Evolutionary conservation across 37 sponge, comb jelly and placozoan species (phyloP).

Genomic region (Tethya wilhelma): DNA sequence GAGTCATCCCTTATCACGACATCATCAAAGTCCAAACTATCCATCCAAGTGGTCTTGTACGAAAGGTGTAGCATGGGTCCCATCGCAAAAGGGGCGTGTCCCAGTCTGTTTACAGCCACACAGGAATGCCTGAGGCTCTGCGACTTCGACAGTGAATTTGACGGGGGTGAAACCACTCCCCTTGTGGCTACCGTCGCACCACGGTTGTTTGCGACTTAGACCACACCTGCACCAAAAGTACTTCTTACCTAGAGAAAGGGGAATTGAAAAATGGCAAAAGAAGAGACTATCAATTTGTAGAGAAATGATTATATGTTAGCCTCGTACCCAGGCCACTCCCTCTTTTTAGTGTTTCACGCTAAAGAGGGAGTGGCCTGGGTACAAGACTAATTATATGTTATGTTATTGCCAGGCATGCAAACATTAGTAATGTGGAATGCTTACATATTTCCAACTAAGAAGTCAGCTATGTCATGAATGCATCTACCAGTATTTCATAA

Average conservation of each 20-base stretch:
- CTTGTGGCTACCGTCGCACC: slow-evolving; percentile 80
- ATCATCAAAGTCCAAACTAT: neutral
- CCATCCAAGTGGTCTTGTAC: slow-evolving; percentile 22
- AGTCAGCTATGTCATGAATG: too few species aligned
- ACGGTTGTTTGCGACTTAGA: slow-evolving; percentile 76
- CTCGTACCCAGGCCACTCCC: too few species aligned
- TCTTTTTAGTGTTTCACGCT: too few species aligned
- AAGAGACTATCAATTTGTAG: too few species aligned
- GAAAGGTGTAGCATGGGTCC: slow-evolving; percentile 68
- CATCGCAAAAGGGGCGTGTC: slow-evolving; percentile 76
- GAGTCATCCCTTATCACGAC: neutral
- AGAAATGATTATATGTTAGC: too few species aligned
- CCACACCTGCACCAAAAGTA: slow-evolving; percentile 89
- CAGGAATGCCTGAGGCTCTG: slow-evolving; percentile 35
- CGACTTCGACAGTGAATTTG: slow-evolving; percentile 59
- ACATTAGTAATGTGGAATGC: too few species aligned
- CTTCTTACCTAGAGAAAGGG: slow-evolving; percentile 25
- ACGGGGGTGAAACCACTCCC: slow-evolving; percentile 55
- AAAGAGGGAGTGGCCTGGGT: too few species aligned
- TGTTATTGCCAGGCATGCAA: too few species aligned
- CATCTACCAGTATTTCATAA: too few species aligned
- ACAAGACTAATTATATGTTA: too few species aligned
- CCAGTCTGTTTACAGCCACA: slow-evolving; percentile 86
- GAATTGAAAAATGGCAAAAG: too few species aligned
- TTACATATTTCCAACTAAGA: too few species aligned